Base-by-base conservation (phyloP, 2,113 vertebrate species). In the Pachyramphus minor region DNA sequence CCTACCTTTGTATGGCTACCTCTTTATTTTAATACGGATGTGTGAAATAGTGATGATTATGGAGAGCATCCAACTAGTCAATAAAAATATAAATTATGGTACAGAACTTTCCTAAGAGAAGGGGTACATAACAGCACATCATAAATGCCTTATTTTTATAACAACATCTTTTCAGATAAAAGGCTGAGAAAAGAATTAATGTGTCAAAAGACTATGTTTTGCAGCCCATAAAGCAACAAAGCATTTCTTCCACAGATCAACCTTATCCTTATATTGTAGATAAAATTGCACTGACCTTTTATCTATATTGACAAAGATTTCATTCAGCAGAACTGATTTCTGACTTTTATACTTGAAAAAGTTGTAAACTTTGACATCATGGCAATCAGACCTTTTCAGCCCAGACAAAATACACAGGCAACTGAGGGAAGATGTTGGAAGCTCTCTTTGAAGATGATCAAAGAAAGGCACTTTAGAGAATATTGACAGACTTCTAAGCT, bases 271-370 rank as follows among this genome's bases (percentile, higher is more conserved):
- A 50, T 79, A 53, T 21, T 86, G 75, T 62, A 78, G 66, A 80
- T 74, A 73, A 95, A 91, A 96, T 83, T 97, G 74, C 49, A 82
- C 62, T 91, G 89, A 87, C 92, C 84, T 93, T 96, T 96, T 91
- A 90, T 85, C 49, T 88, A 28, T 76, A 87, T 83, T 96, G 93
- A 91, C 78, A 95, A 87, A 96, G 63, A 69, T 85, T 96, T 91
- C 37, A 53, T 91, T 96, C 63, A 91, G 69, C 49, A 84, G 58
- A 89, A 87, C 45, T 74, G 81, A 85, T 93, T 96, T 90, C 75
- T 91, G 71, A 83, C 93, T 94, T 84, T 79, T 59, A 47, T 76
- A 85, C 63, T 91, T 90, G 75, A 93, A 93, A 83, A 95, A 76
- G 62, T 63, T 93, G 45, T 85, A 63, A 73, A 63, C 44, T 89